These are phyloP conservation scores for Xanthia icteritia DNA, from an alignment of 2,888 invertebrate genomes.

Conservation along the genomic window DNA sequence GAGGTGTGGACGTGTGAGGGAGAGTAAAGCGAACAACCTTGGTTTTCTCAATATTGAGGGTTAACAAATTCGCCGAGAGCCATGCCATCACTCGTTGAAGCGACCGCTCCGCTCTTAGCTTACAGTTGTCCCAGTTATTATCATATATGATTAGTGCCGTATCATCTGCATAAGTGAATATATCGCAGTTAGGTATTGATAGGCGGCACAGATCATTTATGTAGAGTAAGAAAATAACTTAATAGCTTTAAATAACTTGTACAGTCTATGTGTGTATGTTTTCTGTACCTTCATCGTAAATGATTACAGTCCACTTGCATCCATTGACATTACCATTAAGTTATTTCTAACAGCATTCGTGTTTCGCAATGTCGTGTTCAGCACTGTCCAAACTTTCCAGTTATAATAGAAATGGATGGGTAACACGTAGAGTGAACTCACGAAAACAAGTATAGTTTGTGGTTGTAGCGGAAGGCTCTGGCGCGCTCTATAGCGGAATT, in stretches of 20 bases:
- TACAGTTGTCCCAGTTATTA: too few relatives aligned
- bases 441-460: constrained; percentile 70
- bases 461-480: constrained; percentile 72
- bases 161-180: too few relatives aligned
- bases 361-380: constrained; percentile 38
- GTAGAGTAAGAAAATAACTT: too few relatives aligned
- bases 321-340: constrained; percentile 33
- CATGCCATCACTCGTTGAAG: too few relatives aligned
- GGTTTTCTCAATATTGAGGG: too few relatives aligned
- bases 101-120: too few relatives aligned
- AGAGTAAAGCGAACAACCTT: too few relatives aligned
- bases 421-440: constrained; percentile 61
- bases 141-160: too few relatives aligned
- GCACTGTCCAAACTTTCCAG: constrained; percentile 51
- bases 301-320: not conserved
- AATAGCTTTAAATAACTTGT: not conserved
- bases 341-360: constrained; percentile 39
- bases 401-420: constrained; percentile 58
- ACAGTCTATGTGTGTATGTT: not conserved
- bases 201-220: too few relatives aligned
- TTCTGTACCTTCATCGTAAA: not conserved
- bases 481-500: constrained; percentile 70
- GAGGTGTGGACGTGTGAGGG: too few relatives aligned
- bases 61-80: too few relatives aligned
- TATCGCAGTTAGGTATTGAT: too few relatives aligned